phyloP scores from a whole-genome alignment of 2,797 vertebrate species.

The Eulemur mongoz region DNA sequence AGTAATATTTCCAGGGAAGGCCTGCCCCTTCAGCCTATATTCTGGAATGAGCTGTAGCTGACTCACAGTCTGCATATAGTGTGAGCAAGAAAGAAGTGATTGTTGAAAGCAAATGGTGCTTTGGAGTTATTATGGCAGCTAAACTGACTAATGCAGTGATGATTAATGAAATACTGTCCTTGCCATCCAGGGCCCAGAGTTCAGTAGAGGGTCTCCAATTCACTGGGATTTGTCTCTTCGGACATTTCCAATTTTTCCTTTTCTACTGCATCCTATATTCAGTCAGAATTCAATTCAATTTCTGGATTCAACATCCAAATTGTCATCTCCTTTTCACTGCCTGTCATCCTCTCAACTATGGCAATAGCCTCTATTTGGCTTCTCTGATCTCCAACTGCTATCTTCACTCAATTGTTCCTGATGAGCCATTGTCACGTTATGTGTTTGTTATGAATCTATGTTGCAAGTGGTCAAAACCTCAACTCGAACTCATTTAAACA shows the following conservation, averaged over 20 bases:
- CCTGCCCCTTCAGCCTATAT: neutral
- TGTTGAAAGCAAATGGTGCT: neutral
- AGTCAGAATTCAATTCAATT: neutral
- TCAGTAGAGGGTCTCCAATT: neutral
- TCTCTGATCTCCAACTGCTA: neutral
- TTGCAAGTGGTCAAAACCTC: neutral
- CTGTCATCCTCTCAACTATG: neutral
- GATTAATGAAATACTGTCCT: neutral
- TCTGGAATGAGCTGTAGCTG: neutral
- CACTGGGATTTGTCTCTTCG: neutral
- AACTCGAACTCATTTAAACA: neutral
- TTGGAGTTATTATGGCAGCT: neutral
- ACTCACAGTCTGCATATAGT: neutral
- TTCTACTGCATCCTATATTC: neutral
- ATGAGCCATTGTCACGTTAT: neutral
- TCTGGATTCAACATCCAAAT: neutral
- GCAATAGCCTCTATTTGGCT: neutral
- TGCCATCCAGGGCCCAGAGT: neutral
- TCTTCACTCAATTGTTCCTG: neutral
- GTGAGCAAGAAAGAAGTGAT: neutral
- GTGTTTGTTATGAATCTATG: neutral
- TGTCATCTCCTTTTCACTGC: neutral
- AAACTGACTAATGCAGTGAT: neutral
- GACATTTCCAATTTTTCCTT: neutral
- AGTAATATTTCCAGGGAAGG: neutral